phyloP scores from a whole-genome alignment of 2,113 vertebrate genomes.

The Serranochromis macrocephalus region DNA sequence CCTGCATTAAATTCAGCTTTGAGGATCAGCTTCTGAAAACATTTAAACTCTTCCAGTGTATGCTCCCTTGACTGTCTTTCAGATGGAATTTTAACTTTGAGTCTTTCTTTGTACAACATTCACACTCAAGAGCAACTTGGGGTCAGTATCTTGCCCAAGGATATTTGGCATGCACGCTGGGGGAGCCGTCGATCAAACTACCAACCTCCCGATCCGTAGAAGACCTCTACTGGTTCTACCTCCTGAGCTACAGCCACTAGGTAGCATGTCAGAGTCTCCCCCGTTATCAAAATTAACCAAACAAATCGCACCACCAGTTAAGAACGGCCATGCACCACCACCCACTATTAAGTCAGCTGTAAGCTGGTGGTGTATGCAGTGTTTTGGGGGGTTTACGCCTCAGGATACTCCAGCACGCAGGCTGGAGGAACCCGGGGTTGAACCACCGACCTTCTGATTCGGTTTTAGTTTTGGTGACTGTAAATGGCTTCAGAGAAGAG shows the following conservation, averaged over 20 bases:
- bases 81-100: neutral
- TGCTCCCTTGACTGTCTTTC: neutral
- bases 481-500: neutral
- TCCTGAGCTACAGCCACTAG: neutral
- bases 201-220: neutral
- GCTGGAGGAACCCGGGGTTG: fast-evolving
- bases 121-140: neutral
- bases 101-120: neutral
- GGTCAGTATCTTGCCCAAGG: neutral
- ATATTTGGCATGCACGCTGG: neutral
- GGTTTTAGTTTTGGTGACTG: neutral
- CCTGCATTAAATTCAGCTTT: neutral
- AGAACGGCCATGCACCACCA: neutral
- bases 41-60: too few relatives aligned
- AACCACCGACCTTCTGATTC: neutral
- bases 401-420: neutral
- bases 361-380: neutral
- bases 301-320: neutral
- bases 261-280: neutral
- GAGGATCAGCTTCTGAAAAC: neutral
- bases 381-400: fast-evolving
- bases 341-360: neutral
- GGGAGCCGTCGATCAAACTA: fast-evolving
- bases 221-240: neutral
- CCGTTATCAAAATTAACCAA: neutral